Conservation (phyloP, 2,797 vertebrate genomes). For the Philypnodon macrostomus region DNA sequence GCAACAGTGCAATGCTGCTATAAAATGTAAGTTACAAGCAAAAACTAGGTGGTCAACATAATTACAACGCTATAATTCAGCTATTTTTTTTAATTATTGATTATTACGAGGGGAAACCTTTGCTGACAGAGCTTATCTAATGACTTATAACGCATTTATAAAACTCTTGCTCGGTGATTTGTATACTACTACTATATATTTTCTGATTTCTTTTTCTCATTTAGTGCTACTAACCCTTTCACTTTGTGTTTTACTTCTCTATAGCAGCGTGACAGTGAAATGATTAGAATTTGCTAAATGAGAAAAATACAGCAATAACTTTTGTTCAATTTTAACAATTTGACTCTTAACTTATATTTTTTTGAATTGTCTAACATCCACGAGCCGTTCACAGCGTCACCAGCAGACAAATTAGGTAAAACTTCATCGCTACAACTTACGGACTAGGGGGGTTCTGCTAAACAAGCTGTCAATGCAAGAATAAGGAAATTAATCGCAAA, state of each 20-base stretch:
- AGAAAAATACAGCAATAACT: neutral
- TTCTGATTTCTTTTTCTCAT: too few species aligned
- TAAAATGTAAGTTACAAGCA: too few species aligned
- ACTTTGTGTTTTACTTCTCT: conserved; percentile 3
- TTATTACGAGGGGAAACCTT: too few species aligned
- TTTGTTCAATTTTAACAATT: neutral
- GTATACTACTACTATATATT: too few species aligned
- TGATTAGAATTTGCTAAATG: neutral
- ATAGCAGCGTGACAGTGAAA: conserved; percentile 13
- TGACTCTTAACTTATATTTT: conserved; percentile 10
- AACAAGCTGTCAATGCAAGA: conserved; percentile 26
- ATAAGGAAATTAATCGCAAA: conserved; percentile 22
- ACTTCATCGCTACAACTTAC: conserved; percentile 24
- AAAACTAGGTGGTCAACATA: too few species aligned
- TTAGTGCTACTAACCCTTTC: neutral
- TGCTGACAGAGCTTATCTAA: too few species aligned
- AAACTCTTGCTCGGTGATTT: neutral
- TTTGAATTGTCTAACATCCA: neutral
- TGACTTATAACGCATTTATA: neutral
- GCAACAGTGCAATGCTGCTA: too few species aligned
- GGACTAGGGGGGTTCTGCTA: conserved; percentile 6
- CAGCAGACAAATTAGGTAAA: conserved; percentile 25
- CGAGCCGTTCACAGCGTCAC: conserved; percentile 5
- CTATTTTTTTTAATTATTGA: too few species aligned
- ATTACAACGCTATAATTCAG: too few species aligned